Evolutionary conservation across 2,888 invertebrate genomes (phyloP), one percentile per base, ranked within the genome.

Genomic region (Drosophila picticornis): DNA sequence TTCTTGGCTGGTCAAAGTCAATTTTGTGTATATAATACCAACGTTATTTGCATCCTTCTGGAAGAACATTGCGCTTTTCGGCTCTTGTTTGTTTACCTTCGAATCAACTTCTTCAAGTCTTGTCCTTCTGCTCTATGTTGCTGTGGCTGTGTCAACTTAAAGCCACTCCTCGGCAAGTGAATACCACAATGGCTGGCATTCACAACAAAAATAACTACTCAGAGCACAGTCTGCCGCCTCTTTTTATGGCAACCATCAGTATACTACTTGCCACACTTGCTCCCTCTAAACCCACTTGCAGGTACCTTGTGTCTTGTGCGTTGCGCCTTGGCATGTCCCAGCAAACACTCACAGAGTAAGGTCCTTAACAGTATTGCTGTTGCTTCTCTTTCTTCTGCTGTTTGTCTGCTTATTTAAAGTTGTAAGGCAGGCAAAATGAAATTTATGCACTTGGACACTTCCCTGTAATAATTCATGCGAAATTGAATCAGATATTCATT

Each of bases 401-500:
- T 75, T 59, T 66, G 82, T 52, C 58, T 66, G 63, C 63, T 67
- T 72, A 75, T 75, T 65, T 69, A 72, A 52, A 67, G 64, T 78
- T 75, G 77, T 60, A 67, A 69, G 74, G 66, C 78, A 62, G 68
- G 83, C 78, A 73, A 90, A 84, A 80, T 90, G 79, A 85, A 90
- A 90, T 89, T 89, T 88, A 89, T 88, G 81, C 90, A 88, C 88
- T 89, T 82, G 88, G 89, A 90, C 90, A 82, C 90, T 90, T 81
- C 77, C 74, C 73, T 77, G 84, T 76, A 85, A 90, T 89, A 88
- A 89, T 90, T 89, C 89, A 89, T 90, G 84, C 81, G 77, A 90
- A 90, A 89, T 90, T 85, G 90, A 90, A 90, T 90, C 91, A 88
- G 89, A 90, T 89, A 89, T 87, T 88, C 77, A 87, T 82, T 76